Conservation (phyloP, 1,140 invertebrate species). For the Drosophila erecta region DNA sequence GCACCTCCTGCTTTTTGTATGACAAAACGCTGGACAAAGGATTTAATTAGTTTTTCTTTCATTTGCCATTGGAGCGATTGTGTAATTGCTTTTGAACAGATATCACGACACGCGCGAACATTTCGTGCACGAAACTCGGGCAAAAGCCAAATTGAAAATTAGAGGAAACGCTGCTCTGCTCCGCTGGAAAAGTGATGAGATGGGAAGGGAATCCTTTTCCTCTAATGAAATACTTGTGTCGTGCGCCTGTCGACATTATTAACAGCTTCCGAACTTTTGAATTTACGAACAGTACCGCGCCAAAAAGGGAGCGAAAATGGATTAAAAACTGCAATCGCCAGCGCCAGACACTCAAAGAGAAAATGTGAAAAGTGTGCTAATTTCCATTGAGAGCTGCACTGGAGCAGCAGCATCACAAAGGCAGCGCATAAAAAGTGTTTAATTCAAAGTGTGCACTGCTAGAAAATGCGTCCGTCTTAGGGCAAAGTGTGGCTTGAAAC, state of each 20-base stretch:
- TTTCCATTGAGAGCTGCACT: conserved; percentile 58
- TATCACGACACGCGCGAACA: conserved; percentile 51
- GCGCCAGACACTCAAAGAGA: conserved; percentile 37
- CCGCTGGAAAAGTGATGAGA: conserved; percentile 4
- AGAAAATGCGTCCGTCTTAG: not conserved
- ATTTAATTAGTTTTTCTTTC: conserved; percentile 83
- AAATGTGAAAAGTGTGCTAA: conserved; percentile 74
- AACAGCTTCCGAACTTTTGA: conserved; percentile 79
- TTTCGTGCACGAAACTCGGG: conserved; percentile 50
- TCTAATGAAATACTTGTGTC: conserved; percentile 82
- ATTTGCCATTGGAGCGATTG: conserved; percentile 53
- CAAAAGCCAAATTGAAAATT: conserved; percentile 60
- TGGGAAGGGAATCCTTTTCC: conserved; percentile 37
- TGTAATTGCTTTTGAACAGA: conserved; percentile 76
- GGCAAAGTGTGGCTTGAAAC: not conserved
- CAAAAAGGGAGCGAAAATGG: conserved; percentile 29
- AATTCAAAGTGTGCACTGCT: conserved; percentile 57
- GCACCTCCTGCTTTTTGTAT: conserved; percentile 17
- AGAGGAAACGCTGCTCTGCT: conserved; percentile 24
- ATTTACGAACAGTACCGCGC: conserved; percentile 39
- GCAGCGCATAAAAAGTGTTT: conserved; percentile 59
- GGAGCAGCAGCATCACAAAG: conserved; percentile 44
- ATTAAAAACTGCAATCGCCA: conserved; percentile 50
- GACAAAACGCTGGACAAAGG: conserved; percentile 72
- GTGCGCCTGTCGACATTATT: conserved; percentile 79